Conservation (phyloP, 2,113 vertebrate species). For the Dipodomys merriami region DNA sequence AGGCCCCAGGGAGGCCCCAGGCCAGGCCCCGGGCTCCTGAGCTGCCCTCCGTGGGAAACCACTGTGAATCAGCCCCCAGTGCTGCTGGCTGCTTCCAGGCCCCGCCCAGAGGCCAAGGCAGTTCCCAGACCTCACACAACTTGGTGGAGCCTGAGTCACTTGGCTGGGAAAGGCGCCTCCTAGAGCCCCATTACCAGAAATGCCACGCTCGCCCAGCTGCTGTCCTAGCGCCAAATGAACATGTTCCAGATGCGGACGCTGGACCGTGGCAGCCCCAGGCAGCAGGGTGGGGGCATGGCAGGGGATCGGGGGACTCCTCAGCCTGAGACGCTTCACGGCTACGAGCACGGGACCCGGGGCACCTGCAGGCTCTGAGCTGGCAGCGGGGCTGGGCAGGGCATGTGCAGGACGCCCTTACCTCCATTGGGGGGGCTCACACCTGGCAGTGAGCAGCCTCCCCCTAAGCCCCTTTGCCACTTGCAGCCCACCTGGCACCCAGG, state of each 20-base stretch:
- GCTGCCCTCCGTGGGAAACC: not conserved
- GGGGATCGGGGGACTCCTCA: not conserved
- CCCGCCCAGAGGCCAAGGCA: not conserved
- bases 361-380: too few relatives aligned
- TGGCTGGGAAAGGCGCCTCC: conserved; percentile 50
- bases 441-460: not conserved
- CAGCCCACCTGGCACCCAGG: too few relatives aligned
- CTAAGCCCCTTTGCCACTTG: too few relatives aligned
- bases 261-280: conserved; percentile 36
- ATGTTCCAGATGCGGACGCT: conserved; percentile 71
- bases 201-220: conserved; percentile 40
- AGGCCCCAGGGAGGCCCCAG: not conserved
- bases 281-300: not conserved
- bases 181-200: conserved; percentile 74
- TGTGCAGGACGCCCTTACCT: too few relatives aligned
- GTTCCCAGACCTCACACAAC: conserved; percentile 40
- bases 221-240: conserved; percentile 59
- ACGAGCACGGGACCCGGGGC: too few relatives aligned
- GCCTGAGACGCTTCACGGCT: too few relatives aligned
- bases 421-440: too few relatives aligned
- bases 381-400: too few relatives aligned
- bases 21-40: not conserved
- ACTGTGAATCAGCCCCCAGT: not conserved
- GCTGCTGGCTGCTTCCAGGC: not conserved
- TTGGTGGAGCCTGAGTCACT: conserved; percentile 65